Evolutionary conservation across 1,140 invertebrate species (phyloP), one percentile per base, ranked within the genome.

Genomic region (Pogonomyrmex barbatus): DNA sequence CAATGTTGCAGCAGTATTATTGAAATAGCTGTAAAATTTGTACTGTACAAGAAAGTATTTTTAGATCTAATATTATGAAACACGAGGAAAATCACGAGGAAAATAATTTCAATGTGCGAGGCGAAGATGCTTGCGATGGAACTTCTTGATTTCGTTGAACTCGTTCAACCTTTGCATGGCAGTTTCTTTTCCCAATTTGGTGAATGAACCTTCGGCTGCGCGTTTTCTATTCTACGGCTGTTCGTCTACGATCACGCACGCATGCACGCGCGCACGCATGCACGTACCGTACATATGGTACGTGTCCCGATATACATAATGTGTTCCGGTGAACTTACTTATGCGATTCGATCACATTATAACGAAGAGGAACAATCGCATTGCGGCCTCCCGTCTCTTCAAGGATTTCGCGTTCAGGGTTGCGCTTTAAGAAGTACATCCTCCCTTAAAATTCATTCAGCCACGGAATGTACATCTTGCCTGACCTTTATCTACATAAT

Each of bases 201-300:
- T 17, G 52, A 82, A 71, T 45, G 67, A 58, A 71, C 65, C 24
- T 71, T 71, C 65, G 36, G 24, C 52, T 52, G 10, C 24, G 17
- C 39, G 52, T 82, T 82, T 71, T 82, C 52, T 82, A 82, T 82
- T 82, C 78, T 52, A 30, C 67, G 9, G 24, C 36, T 17, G 78
- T 81, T n/a, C 78, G 65, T 1, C 39, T 50, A 24, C 50, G 36
- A 50, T 70, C 47, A 52, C 45, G 68, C 54, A 52, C 36, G 6
- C 56, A 9, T n/a, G 24, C 17, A 33, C 5, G 12, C 42, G 14
- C 75, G 77, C 36, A 33, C 3, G 60, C n/a, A 45, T 17, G 47
- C 8, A 30, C 36, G 8, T 9, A 24, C n/a, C 0, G 24, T 24
- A 24, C 24, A 24, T 24, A 24, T 24, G 24, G 4, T 17, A 78